A percentile compares a stretch with the other conserved stretches of the same genome.
These are phyloP conservation scores for Planiliza haematocheilus DNA, from an alignment of 2,113 vertebrate genomes.

Conservation along the genomic window DNA sequence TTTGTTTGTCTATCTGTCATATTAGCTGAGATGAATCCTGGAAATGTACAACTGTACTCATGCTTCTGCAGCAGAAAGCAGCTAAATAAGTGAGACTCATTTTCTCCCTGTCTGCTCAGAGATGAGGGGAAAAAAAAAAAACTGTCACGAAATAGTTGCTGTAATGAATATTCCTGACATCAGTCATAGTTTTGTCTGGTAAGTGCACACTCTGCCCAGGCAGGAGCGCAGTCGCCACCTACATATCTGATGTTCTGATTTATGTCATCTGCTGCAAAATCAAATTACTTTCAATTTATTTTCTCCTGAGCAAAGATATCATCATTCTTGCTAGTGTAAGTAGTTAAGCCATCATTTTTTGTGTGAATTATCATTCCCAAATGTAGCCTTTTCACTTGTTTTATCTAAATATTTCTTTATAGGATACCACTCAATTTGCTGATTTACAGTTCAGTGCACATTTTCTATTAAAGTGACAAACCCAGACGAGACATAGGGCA, in stretches of 20 bases:
- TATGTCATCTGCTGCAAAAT: conserved; percentile 43
- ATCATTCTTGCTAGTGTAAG: conserved; percentile 18
- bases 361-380: background rate
- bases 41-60: conserved; percentile 12
- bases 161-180: conserved; percentile 50
- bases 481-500: background rate
- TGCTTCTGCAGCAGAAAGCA: conserved; percentile 12
- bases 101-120: background rate
- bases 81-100: conserved; percentile 14
- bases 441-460: conserved; percentile 11
- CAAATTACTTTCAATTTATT: conserved; percentile 34
- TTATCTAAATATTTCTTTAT: conserved; percentile 14
- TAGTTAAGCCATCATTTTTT: background rate
- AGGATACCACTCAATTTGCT: background rate
- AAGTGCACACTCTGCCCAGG: conserved; percentile 12
- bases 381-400: conserved; percentile 9
- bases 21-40: conserved; percentile 37
- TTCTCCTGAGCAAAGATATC: conserved; percentile 17
- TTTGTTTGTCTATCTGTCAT: conserved; percentile 39
- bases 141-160: conserved; percentile 32
- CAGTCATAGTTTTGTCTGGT: conserved; percentile 35
- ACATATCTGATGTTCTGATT: conserved; percentile 35
- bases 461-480: conserved; percentile 23
- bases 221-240: conserved; percentile 29
- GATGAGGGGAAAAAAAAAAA: conserved; percentile 52